Evolutionary conservation across 2,888 invertebrate species (phyloP).

Genomic region (Coenonympha arcania): DNA sequence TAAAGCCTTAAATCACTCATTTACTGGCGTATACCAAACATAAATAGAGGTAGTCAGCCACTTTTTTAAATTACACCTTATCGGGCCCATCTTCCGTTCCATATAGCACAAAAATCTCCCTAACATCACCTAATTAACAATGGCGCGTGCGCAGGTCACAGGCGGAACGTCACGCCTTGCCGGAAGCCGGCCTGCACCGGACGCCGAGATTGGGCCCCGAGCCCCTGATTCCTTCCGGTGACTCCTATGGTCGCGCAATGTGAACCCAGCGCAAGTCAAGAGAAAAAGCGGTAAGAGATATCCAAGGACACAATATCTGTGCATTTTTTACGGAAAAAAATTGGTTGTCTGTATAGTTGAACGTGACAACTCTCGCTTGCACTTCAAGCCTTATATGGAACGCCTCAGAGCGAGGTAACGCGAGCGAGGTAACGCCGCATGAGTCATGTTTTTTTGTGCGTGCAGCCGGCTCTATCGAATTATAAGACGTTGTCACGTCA

Average conservation of each 20-base stretch:
- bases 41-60: neutral
- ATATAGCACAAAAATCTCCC: conserved; percentile 24
- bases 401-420: too few species aligned
- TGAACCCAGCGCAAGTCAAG: conserved; percentile 26
- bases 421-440: too few species aligned
- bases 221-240: conserved; percentile 72
- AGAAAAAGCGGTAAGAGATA: conserved; percentile 8
- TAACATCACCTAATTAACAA: conserved; percentile 32
- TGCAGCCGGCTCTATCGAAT: too few species aligned
- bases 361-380: too few species aligned
- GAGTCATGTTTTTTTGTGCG: too few species aligned
- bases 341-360: too few species aligned
- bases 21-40: too few species aligned
- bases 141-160: conserved; percentile 60
- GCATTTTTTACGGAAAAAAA: neutral
- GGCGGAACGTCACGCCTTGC: conserved; percentile 47
- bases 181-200: conserved; percentile 59
- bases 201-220: conserved; percentile 68
- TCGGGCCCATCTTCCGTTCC: conserved; percentile 21
- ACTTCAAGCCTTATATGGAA: too few species aligned
- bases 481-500: too few species aligned
- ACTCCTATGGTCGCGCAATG: conserved; percentile 34
- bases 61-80: conserved; percentile 7
- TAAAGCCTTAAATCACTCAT: too few species aligned
- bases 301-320: neutral